Evolutionary conservation across 1,140 invertebrate genomes (phyloP), one percentile per base, ranked within the genome.

Genomic region (Drosophila funebris): DNA sequence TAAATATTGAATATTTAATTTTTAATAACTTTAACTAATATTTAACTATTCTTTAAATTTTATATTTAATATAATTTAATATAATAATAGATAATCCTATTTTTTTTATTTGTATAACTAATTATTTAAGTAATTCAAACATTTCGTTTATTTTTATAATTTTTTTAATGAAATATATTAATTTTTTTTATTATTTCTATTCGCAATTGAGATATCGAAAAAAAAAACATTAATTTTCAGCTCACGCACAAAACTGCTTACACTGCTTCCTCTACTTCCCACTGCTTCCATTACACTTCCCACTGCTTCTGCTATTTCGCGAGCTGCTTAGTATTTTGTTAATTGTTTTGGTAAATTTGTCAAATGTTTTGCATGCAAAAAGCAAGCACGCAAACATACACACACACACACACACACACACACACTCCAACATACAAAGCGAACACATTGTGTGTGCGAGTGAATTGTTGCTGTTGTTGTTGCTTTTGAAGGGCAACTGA

Each of bases 271-370:
- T 44, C n/a, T 13, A 24, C 43, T 44, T 20, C 18, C 11, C 2
- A 5, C 7, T 16, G 13, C 5, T 39, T 33, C 1, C 6, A 1
- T 33, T 14, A 7, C 14, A 18, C 0, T 41, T 48, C 14, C 43
- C 43, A n/a, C 43, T 29, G 8, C 33, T 36, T 36, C 33, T 29
- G 5, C 22, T 8, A 8, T 48, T 29, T 27, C 22, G 44, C 44
- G 44, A 27, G 48, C 50, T 37, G 33, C n/a, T 29, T 13, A 22
- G 16, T 36, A 13, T 36, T 41, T 56, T 48, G 68, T 48, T 56
- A 70, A 70, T 70, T 70, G 50, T 50, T 71, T 71, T 44, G 22
- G 48, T 67, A 33, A 72, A 67, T 66, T 58, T 67, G 44, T 31
- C 43, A 71, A 43, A 57, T 24, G 44, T 57, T 41, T 61, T 9